These are phyloP conservation scores for Mustela lutreola DNA, from an alignment of 2,113 vertebrate genomes.

Conservation along the genomic window DNA sequence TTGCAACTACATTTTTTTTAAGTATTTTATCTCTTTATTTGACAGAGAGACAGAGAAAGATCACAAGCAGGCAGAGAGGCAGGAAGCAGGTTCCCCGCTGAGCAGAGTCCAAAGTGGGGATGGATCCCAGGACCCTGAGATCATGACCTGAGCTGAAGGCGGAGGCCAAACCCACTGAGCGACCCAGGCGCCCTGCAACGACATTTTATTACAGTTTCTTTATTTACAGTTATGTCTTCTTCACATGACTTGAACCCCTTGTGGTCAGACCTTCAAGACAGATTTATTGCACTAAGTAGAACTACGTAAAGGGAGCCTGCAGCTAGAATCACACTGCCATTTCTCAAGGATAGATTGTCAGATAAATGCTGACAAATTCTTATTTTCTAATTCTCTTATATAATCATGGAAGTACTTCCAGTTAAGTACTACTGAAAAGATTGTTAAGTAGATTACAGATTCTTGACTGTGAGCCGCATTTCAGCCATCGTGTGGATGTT, in stretches of 20 bases:
- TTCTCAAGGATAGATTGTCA: not conserved
- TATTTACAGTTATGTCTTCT: not conserved
- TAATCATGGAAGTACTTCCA: not conserved
- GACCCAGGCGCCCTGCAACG: not conserved
- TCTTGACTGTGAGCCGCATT: not conserved
- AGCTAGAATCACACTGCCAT: not conserved
- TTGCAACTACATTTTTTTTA: not conserved
- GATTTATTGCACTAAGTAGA: not conserved
- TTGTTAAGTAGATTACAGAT: not conserved
- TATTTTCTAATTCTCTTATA: not conserved
- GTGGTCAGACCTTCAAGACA: not conserved
- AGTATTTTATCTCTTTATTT: too few relatives aligned
- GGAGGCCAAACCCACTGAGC: too few relatives aligned
- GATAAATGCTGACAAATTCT: not conserved
- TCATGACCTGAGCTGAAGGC: too few relatives aligned
- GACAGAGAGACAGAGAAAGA: too few relatives aligned
- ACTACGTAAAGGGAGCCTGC: not conserved
- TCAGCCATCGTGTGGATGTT: not conserved
- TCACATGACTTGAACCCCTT: not conserved
- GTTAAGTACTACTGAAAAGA: not conserved
- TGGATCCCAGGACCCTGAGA: too few relatives aligned
- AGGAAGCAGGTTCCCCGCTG: too few relatives aligned
- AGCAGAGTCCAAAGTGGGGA: too few relatives aligned
- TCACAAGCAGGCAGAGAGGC: too few relatives aligned
- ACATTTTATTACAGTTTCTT: not conserved